Conservation (phyloP, 2,888 invertebrate species). For the Xestia xanthographa region DNA sequence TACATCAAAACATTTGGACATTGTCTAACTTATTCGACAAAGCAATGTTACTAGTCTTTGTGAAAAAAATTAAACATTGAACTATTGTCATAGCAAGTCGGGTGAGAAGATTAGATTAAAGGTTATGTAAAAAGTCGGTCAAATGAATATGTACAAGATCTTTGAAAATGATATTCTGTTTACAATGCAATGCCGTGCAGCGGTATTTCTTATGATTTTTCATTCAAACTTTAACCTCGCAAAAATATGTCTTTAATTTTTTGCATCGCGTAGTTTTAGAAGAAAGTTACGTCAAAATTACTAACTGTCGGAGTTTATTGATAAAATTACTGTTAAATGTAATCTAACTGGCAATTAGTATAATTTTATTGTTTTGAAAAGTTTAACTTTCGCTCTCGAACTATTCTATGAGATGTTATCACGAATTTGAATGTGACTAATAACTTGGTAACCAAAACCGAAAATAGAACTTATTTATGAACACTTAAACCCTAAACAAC, state of each 20-base stretch:
- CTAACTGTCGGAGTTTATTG: slow-evolving; percentile 46
- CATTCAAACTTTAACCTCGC: slow-evolving; percentile 50
- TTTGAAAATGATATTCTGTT: slow-evolving; percentile 60
- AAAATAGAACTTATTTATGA: not conserved
- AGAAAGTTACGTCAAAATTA: slow-evolving; percentile 56
- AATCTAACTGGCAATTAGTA: slow-evolving; percentile 59
- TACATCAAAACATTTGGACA: slow-evolving; percentile 79
- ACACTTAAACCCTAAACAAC: slow-evolving; percentile 22
- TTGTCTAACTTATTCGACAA: slow-evolving; percentile 79
- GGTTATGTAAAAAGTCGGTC: slow-evolving; percentile 69
- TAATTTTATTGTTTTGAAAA: slow-evolving; percentile 64
- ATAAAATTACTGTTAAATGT: slow-evolving; percentile 49
- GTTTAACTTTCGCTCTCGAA: slow-evolving; percentile 62
- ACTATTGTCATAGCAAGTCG: slow-evolving; percentile 69
- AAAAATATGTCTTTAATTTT: slow-evolving; percentile 32
- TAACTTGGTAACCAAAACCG: not conserved
- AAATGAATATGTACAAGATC: slow-evolving; percentile 68
- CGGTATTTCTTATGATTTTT: slow-evolving; percentile 55
- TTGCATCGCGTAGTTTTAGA: slow-evolving; percentile 34
- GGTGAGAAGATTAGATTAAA: slow-evolving; percentile 69
- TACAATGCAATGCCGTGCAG: slow-evolving; percentile 64
- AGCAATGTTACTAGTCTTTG: slow-evolving; percentile 74
- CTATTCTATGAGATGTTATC: slow-evolving; percentile 45
- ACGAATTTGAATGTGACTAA: slow-evolving; percentile 39
- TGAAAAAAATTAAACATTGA: slow-evolving; percentile 73